Conservation (phyloP, 2,797 vertebrate species). For the Thamnophis elegans region DNA sequence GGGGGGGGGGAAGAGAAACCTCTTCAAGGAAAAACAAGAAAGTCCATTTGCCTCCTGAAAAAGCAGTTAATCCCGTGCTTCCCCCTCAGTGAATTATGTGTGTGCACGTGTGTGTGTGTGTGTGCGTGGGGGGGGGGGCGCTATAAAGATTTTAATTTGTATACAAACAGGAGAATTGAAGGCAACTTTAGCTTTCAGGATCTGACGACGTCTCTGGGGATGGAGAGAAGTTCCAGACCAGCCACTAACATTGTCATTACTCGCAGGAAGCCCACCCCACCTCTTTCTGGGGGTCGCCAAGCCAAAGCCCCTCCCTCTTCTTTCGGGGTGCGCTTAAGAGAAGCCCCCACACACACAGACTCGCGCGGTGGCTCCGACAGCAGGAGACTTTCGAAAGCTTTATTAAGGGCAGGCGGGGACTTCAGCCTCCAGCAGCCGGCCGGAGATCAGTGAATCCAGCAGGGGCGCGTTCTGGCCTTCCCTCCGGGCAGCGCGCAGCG, state of each 20-base stretch:
- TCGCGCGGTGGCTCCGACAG: neutral
- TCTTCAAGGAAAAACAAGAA: too few relatives aligned
- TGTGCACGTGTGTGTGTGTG: too few relatives aligned
- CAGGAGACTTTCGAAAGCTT: neutral
- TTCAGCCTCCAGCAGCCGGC: neutral
- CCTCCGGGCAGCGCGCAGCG: neutral
- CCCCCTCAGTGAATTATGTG: too few relatives aligned
- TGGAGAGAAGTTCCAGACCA: neutral
- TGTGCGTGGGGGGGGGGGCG: fast-evolving
- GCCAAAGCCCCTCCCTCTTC: neutral
- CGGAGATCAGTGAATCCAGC: neutral
- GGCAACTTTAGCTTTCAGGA: neutral
- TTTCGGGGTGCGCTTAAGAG: neutral
- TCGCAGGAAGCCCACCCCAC: neutral
- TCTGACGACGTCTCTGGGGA: neutral
- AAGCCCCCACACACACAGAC: too few relatives aligned
- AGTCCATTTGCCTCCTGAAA: too few relatives aligned
- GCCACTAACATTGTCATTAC: neutral
- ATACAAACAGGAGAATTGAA: neutral
- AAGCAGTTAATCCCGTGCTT: too few relatives aligned
- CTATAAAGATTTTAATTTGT: neutral
- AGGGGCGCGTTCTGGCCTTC: neutral
- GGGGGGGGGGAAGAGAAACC: too few relatives aligned
- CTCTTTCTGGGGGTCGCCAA: neutral
- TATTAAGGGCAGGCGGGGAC: neutral